Base-by-base conservation (phyloP, 1,140 invertebrate genomes). In the Harlomillsia oculata region DNA sequence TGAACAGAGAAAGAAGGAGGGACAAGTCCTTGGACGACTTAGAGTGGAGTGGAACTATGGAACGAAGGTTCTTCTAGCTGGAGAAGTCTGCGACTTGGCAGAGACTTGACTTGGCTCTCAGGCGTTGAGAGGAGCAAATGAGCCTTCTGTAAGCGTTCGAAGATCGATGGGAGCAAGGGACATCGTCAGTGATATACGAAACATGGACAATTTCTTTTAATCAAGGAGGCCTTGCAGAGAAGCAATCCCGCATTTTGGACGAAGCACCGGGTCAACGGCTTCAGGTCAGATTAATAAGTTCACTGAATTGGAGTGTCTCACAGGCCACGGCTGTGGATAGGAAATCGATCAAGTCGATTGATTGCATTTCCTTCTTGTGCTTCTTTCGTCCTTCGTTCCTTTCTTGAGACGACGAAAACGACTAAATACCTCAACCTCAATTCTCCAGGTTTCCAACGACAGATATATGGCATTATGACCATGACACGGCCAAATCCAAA, bases 271-370 rank as follows among this genome's bases (percentile, higher is more conserved):
- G 56, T 58, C 56, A 58, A 46, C 43, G 41, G 34, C 45, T 50
- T 37, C 28, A 26, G 51, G 57, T 59, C 57, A 59, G 28, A 59
- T 54, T 53, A 59, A 54, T 54, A 59, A 59, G 30, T 56, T 48
- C 53, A 56, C 28, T 48, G 53, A 56, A 56, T 48, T 56, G 44
- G 53, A 46, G 53, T 54, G 53, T 40, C 53, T 44, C 30, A n/a
- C 9, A 26, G 34, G 25, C 25, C 40, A 29, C 30, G 11, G 45
- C 40, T 32, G 41, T 6, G 37, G 58, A 60, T 60, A 51, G 58
- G 51, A 59, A 60, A 60, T 60, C 58, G 58, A 60, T 60, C n/a
- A 36, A 23, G 44, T 23, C 58, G 45, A 60, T 53, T 60, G 58
- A 60, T 55, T 60, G 52, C 58, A 36, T 45, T 37, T 41, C 25